A percentile compares a stretch with the other conserved stretches of the same genome.
Evolutionary conservation across 2,888 invertebrate genomes (phyloP).

Genomic region (Diaphora mendica): DNA sequence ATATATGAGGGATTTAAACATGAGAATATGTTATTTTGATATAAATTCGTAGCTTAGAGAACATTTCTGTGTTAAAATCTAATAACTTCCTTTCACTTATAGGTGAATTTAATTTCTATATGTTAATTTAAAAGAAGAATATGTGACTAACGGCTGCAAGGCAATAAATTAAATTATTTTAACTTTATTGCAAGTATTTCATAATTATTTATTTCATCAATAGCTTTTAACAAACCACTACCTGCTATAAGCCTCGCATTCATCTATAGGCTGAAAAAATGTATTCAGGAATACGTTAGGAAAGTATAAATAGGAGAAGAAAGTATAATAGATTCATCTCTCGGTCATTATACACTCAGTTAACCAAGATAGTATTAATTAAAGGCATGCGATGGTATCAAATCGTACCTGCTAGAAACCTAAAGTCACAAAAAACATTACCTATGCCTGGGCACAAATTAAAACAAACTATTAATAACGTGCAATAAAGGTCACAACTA

Average conservation of each 20-base stretch:
- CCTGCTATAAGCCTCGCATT: no score
- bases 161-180: no score
- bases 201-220: no score
- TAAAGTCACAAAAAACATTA: no score
- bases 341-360: no score
- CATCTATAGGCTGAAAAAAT: no score
- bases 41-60: background rate
- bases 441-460: background rate
- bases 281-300: no score
- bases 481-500: background rate
- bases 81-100: background rate
- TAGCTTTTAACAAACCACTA: no score
- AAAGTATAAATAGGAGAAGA: background rate
- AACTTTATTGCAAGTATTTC: background rate
- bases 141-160: background rate
- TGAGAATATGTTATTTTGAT: conserved; percentile 13
- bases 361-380: no score
- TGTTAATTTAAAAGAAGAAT: background rate
- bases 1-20: conserved; percentile 17
- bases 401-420: no score
- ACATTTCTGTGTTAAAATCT: background rate
- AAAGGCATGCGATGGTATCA: no score
- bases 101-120: background rate
- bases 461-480: background rate
- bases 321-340: background rate